phyloP scores from a whole-genome alignment of 2,797 vertebrate genomes.

The Craterocephalus amniculus region DNA sequence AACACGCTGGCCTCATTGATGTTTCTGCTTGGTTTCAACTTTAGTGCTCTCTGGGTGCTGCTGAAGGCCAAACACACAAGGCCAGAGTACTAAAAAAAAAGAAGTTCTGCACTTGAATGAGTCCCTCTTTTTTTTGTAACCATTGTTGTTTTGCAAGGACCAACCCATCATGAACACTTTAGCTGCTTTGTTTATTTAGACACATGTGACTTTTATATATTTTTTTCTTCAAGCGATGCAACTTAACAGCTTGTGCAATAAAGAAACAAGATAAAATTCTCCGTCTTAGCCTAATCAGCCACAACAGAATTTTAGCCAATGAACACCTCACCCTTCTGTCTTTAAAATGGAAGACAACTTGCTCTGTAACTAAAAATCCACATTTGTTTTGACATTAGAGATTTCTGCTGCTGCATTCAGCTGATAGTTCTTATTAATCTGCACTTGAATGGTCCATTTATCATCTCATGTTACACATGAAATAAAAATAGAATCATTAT shows the following conservation, averaged over 20 bases:
- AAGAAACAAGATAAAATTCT: slow-evolving; percentile 6
- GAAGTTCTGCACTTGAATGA: slow-evolving; percentile 32
- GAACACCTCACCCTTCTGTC: not conserved
- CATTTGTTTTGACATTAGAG: slow-evolving; percentile 8
- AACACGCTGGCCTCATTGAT: slow-evolving; percentile 15
- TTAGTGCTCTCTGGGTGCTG: slow-evolving; percentile 6
- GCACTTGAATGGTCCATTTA: slow-evolving; percentile 3
- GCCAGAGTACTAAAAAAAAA: slow-evolving; percentile 7
- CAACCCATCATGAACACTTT: slow-evolving; percentile 13
- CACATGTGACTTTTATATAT: not conserved
- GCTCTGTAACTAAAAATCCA: not conserved
- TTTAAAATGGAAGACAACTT: not conserved
- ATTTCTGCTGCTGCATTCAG: slow-evolving; percentile 1
- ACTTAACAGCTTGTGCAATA: slow-evolving; percentile 34
- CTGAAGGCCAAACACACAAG: slow-evolving; percentile 23
- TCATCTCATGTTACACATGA: not conserved
- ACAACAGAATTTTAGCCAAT: no score
- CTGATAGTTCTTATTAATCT: slow-evolving; percentile 18
- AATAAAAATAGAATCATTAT: not conserved
- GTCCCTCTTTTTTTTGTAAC: not conserved
- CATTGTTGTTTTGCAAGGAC: slow-evolving; percentile 35
- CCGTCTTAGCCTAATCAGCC: no score
- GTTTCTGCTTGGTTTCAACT: slow-evolving; percentile 17
- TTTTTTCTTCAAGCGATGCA: slow-evolving; percentile 1
- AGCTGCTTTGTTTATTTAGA: slow-evolving; percentile 14